Evolutionary conservation across 2,888 invertebrate species (phyloP), one percentile per base, ranked within the genome.

Genomic region (Amphipyra berbera): DNA sequence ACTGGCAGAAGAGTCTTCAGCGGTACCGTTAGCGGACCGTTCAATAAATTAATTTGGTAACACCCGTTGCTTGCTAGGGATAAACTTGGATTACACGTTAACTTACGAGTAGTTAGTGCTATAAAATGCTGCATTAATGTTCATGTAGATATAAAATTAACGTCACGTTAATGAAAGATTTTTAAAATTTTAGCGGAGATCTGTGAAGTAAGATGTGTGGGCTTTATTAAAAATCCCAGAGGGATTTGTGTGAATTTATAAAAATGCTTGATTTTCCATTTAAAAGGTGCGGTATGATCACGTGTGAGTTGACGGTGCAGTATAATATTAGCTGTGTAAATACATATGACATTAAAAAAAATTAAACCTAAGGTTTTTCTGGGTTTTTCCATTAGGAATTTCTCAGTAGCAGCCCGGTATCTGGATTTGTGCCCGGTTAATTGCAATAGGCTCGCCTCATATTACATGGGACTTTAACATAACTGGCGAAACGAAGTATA

Each of bases 1-100:
- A 89, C 87, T 89, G 85, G 88, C 82, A 90, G 91, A 91, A 90
- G 92, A 92, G 89, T 89, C 91, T 92, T 93, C 89, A 91, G 89
- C 78, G 69, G 73, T 86, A 89, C 94, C 94, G 94, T 93, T 94
- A 93, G 82, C 64, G 82, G 84, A 88, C 90, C 88, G 92, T 91
- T 91, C 89, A 85, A 89, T 90, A 91, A 91, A 94, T 92, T 93
- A 90, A 92, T 93, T 93, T 87, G 82, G 87, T 88, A 88, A 82
- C 78, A 82, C 76, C 70, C 68, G 72, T 73, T 58, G 72, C 71
- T 76, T 61, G 75, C 71, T 58, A 65, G 76, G 79, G 73, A 76
- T 79, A 82, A 74, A 77, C 69, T 82, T 76, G 61, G 70, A 73
- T 75, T 64, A 68, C 66, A 58, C 27, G 56, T 67, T 73, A 65